Evolutionary conservation across 2,888 invertebrate species (phyloP).

Genomic region (Parascotia fuliginaria): DNA sequence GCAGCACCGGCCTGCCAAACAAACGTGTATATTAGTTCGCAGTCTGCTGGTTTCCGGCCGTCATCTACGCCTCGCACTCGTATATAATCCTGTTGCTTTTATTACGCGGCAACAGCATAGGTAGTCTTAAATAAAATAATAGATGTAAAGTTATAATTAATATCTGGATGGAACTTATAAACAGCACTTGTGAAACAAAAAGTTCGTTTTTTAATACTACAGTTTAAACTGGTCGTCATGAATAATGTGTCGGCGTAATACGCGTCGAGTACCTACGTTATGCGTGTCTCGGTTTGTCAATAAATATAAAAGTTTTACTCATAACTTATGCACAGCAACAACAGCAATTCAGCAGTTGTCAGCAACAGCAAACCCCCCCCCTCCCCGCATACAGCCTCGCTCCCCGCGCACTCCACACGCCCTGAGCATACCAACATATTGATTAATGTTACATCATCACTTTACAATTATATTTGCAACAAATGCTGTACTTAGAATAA

Average conservation of each 20-base stretch:
- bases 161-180: not conserved
- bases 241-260: constrained; percentile 4
- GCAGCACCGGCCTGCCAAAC: constrained; percentile 86
- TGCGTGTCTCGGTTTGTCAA: constrained; percentile 76
- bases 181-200: not conserved
- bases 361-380: constrained; percentile 80
- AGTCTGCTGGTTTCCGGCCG: constrained; percentile 56
- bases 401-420: constrained; percentile 80
- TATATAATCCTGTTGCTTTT: constrained; percentile 15
- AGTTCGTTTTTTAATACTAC: not conserved
- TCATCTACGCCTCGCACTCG: constrained; percentile 41
- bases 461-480: constrained; percentile 29
- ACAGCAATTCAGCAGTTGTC: constrained; percentile 85
- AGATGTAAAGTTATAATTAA: not conserved
- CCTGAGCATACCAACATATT: constrained; percentile 84
- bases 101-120: constrained; percentile 4
- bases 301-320: constrained; percentile 82
- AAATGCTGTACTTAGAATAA: constrained; percentile 41
- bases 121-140: not conserved
- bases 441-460: constrained; percentile 67
- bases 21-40: constrained; percentile 75
- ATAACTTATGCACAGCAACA: constrained; percentile 84
- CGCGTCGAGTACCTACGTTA: constrained; percentile 51
- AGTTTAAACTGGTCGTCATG: not conserved
- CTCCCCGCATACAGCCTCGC: constrained; percentile 79